Percentiles rank a stretch among this genome's conserved stretches.
Evolutionary conservation across 64 coral and sea anemone species (phyloP).

Genomic region (Montipora foliosa): DNA sequence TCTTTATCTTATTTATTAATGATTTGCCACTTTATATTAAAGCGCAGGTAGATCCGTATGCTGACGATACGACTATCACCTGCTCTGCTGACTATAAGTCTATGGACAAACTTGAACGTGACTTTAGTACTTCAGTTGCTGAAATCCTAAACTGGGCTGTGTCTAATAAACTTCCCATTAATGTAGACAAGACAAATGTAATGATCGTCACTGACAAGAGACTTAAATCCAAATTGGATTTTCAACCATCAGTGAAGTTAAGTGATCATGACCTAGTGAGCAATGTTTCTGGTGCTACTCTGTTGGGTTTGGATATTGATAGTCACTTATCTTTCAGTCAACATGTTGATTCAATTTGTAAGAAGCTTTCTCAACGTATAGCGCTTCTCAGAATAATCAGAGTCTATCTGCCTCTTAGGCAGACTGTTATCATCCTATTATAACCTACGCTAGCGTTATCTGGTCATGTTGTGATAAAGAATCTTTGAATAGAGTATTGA

Average conservation of each 20-base stretch:
- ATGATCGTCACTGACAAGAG: neutral
- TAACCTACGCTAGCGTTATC: neutral
- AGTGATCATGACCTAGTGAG: too few species aligned
- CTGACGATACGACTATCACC: constrained; percentile 35
- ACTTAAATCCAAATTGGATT: neutral
- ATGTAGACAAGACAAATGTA: constrained; percentile 14
- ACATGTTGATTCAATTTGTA: too few species aligned
- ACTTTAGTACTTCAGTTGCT: neutral
- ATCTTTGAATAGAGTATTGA: too few species aligned
- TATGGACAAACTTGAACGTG: neutral
- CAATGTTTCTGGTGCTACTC: too few species aligned
- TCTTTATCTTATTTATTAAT: constrained; percentile 57
- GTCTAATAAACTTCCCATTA: constrained; percentile 11
- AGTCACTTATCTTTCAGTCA: too few species aligned
- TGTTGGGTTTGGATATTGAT: too few species aligned
- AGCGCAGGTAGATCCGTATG: constrained; percentile 3
- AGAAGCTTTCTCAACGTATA: too few species aligned
- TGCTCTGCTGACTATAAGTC: neutral
- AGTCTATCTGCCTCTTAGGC: too few species aligned
- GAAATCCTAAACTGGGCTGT: constrained; percentile 1
- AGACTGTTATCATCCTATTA: too few species aligned
- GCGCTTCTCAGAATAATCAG: too few species aligned
- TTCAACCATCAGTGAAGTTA: too few species aligned
- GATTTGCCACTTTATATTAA: constrained; percentile 40
- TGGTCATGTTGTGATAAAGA: too few species aligned